Conservation (phyloP, 2,113 vertebrate genomes). For the Rhea pennata region DNA sequence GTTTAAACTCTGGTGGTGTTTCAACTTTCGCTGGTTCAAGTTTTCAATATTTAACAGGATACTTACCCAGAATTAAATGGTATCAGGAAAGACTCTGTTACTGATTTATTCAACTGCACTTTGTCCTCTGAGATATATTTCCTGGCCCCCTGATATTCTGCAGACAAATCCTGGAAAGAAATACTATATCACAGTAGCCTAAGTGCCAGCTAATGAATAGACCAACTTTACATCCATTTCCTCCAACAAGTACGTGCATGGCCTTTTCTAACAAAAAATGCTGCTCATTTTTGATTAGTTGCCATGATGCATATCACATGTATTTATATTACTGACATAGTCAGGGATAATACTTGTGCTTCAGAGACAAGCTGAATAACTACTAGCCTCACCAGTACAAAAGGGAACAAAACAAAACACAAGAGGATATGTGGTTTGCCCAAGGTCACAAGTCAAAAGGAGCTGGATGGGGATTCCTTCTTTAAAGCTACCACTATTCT, state of each 20-base stretch:
- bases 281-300: not conserved
- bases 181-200: not conserved
- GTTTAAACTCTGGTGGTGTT: not conserved
- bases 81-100: not conserved
- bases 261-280: not conserved
- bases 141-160: not conserved
- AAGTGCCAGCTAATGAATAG: not conserved
- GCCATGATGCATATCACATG: accelerated
- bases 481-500: not conserved
- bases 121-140: not conserved
- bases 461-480: not conserved
- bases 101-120: not conserved
- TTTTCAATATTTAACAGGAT: conserved; percentile 21
- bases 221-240: not conserved
- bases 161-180: not conserved
- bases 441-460: not conserved
- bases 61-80: not conserved
- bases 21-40: not conserved
- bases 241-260: not conserved
- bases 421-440: not conserved
- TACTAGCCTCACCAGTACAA: not conserved
- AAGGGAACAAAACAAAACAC: accelerated
- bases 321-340: not conserved
- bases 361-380: not conserved
- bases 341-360: not conserved